Evolutionary conservation across 2,113 vertebrate species (phyloP), one percentile per base, ranked within the genome.

Genomic region (Scomber japonicus): DNA sequence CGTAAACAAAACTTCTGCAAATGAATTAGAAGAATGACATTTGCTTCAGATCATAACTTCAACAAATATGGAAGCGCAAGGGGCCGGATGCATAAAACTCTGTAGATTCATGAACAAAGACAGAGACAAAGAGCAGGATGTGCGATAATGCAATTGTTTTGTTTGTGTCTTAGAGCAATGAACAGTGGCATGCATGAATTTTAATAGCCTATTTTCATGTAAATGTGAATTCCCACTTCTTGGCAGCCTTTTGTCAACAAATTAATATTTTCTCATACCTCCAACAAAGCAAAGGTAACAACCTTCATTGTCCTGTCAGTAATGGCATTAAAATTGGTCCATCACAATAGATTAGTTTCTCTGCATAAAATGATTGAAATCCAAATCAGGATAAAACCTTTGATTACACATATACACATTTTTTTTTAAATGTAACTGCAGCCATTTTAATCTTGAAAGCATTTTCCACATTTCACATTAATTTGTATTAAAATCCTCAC

Each of bases 121-220:
- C 24, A 3, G 70, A 88, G 81, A 83, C 84, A 86, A 89, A 86
- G 88, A 87, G 83, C 53, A 55, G 81, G 77, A 89, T 75, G 77
- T 67, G 82, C 49, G 74, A 88, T 81, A 88, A 82, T 74, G 74
- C 88, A 71, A 71, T 89, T 87, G 84, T 89, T 88, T 89, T 92
- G 78, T 91, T 89, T 86, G 80, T 83, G 86, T 89, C 87, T 88
- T 78, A 64, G 71, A 89, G 88, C 87, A 13, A 80, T 81, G 71
- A 89, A 73, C 84, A 66, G 69, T 24, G 24, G 57, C 82, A 67
- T 16, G 66, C 81, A 71, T 89, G 88, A 81, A 91, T 91, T 89
- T 93, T 84, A 93, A 93, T 89, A 75, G 78, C 79, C 69, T 72
- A 88, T 94, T 91, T 91, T 92, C 86, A 91, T 92, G 90, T 82